Base-by-base conservation (phyloP, 2,113 vertebrate species). In the Panthera uncia region DNA sequence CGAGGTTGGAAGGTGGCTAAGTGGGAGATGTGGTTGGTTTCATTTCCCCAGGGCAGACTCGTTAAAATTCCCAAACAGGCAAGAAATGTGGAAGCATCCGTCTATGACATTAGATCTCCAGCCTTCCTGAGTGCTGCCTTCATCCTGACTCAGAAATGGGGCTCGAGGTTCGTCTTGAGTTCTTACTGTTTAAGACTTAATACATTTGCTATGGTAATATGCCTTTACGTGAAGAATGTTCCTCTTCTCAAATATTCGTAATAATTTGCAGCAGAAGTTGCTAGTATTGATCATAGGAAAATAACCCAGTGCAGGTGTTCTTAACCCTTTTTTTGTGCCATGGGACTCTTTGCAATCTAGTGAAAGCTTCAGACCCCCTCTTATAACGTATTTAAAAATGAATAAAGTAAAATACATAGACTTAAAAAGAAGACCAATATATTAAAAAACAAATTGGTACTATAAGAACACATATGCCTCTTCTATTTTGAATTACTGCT, bases 161-260 rank as follows among this genome's bases (percentile, higher is more conserved):
- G 45, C 45, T 66, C 31, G 38, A 25, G 31, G 45, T 27, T 76
- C 38, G 76, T 74, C 41, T 7, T 69, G 71, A 27, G 2, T 73
- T 88, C 41, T 97, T 93, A 18, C 41, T 33, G n/a, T 36, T 88
- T 86, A 81, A 91, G 82, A 87, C 29, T 88, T 96, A n/a, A 14
- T 31, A 25, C 27, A 38, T 66, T 76, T 91, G 91, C 10, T 13
- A 36, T 29, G 15, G 11, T 48, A 96, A 81, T 55, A 90, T 69
- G 23, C 33, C 33, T 91, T 79, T 57, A 87, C 19, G 19, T 21
- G 38, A 61, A 38, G 48, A 87, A 48, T 29, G 33, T 15, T 91
- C 16, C 66, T 93, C 15, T 74, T 65, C 29, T 74, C n/a, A 66
- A 69, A 21, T 61, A 41, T 29, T 38, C 21, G 8, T 52, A 91